phyloP scores from a whole-genome alignment of 2,797 vertebrate species.

The Corythornis leucogaster region DNA sequence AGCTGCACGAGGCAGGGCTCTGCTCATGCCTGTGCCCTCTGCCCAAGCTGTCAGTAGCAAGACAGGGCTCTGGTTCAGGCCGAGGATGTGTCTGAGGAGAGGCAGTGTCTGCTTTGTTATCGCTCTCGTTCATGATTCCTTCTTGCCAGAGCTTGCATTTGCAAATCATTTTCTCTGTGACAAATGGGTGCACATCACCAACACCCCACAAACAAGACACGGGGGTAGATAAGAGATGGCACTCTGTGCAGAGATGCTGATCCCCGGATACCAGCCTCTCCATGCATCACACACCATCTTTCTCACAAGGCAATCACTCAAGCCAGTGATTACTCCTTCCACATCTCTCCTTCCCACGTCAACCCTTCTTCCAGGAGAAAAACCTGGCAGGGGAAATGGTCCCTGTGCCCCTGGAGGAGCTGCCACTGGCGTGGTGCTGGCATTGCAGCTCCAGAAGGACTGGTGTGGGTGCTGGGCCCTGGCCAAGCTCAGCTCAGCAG shows the following conservation, averaged over 20 bases:
- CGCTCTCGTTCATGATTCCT: neutral
- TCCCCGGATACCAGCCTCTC: neutral
- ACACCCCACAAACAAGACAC: neutral
- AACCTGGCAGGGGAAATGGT: neutral
- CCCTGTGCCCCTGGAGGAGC: neutral
- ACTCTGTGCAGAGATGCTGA: neutral
- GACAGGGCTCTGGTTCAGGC: neutral
- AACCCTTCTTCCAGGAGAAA: neutral
- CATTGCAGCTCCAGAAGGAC: neutral
- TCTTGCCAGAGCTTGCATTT: neutral
- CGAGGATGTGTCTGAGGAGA: neutral
- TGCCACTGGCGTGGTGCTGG: neutral
- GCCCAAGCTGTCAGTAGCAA: accelerated
- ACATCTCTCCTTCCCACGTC: neutral
- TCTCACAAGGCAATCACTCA: neutral
- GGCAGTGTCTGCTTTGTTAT: neutral
- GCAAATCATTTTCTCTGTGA: neutral
- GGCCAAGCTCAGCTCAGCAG: accelerated
- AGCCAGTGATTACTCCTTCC: neutral
- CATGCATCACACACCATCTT: neutral
- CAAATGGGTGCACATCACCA: neutral
- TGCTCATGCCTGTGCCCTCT: accelerated
- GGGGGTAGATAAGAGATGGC: neutral
- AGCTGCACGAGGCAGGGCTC: neutral
- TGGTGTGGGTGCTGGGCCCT: neutral